Evolutionary conservation across 2,113 vertebrate genomes (phyloP).

Genomic region (Sceloporus undulatus): DNA sequence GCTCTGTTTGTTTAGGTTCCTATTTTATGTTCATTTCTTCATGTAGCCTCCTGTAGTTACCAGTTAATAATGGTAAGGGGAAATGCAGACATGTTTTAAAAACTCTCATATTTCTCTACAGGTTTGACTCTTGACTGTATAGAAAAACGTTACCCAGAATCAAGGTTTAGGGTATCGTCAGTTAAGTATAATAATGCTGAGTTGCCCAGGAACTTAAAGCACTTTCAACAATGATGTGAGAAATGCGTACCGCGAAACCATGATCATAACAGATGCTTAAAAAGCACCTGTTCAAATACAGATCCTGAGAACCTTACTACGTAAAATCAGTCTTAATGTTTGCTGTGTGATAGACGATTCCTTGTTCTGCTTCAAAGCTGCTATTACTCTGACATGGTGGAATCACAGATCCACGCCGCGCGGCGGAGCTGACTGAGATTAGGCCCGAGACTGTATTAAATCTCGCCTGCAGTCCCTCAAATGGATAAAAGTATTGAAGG

Average conservation of each 20-base stretch:
- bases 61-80: conserved; percentile 76
- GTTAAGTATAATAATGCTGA: conserved; percentile 76
- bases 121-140: conserved; percentile 71
- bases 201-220: conserved; percentile 78
- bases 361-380: conserved; percentile 81
- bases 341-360: conserved; percentile 73
- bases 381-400: conserved; percentile 78
- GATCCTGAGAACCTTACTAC: conserved; percentile 77
- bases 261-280: conserved; percentile 69
- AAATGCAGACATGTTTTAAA: conserved; percentile 71
- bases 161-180: conserved; percentile 75
- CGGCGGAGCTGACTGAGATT: conserved; percentile 69
- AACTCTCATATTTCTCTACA: conserved; percentile 76
- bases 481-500: conserved; percentile 69
- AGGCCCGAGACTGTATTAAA: conserved; percentile 61
- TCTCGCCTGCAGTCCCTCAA: conserved; percentile 53
- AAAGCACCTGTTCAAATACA: conserved; percentile 70
- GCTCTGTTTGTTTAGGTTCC: conserved; percentile 81
- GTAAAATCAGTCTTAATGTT: conserved; percentile 73
- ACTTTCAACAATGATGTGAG: conserved; percentile 79
- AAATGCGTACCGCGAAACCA: conserved; percentile 69
- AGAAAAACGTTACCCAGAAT: conserved; percentile 69
- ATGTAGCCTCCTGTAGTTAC: conserved; percentile 77
- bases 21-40: conserved; percentile 80
- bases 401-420: conserved; percentile 72